Evolutionary conservation across 1,140 invertebrate genomes (phyloP), one percentile per base, ranked within the genome.

Genomic region (Eumeta japonica): DNA sequence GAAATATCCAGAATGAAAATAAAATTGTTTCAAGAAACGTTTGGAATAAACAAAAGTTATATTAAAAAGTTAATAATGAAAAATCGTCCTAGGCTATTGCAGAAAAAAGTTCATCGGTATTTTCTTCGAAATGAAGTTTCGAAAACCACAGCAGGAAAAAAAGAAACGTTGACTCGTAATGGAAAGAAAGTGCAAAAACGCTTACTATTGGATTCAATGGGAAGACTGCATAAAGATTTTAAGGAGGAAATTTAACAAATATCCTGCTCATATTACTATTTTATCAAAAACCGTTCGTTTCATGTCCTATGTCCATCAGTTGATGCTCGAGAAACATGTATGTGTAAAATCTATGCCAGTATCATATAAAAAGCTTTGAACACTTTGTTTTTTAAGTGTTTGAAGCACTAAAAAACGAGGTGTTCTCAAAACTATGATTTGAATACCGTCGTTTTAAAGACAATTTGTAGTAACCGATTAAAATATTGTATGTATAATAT

Each of bases 291-390:
- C 10, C 14, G 28, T 5, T 29, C 37, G 9, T 39, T 39, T 18
- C 28, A 31, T 32, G 37, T 39, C 4, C 10, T 19, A 10, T 15
- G 4, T 9, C 16, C 28, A 10, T 20, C 37, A 3, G 17, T 39
- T n/a, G 37, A 39, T 32, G 37, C 16, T 7, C 9, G 37, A 4
- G 37, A 39, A 18, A 39, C 28, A 5, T 39, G 37, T 16, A 13
- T 39, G 18, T 39, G 37, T 17, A 39, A 39, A 18, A 17, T 20
- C 14, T 29, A 39, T 32, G 37, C 17, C 28, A 39, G 32, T 16
- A 12, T 39, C 13, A 18, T n/a, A 10, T 39, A 31, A 10, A 32
- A 31, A 10, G 37, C 29, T 7, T 1, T n/a, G n/a, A n/a, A n/a
- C n/a, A n/a, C n/a, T n/a, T n/a, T n/a, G n/a, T n/a, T n/a, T n/a